Conservation (phyloP, 2,113 vertebrate species). For the Trachemys scripta region DNA sequence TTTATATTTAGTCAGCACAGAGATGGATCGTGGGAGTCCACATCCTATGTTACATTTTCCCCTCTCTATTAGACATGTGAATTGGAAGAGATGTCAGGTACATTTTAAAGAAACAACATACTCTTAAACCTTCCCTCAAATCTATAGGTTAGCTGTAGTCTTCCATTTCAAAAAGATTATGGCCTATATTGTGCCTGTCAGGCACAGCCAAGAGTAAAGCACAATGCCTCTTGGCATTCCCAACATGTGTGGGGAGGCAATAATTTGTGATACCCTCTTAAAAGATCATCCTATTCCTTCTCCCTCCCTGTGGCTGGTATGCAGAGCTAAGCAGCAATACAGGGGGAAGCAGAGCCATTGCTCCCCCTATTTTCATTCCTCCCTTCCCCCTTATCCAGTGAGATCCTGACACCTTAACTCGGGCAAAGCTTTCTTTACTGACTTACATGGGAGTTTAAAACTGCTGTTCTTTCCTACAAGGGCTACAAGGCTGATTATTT, state of each 20-base stretch:
- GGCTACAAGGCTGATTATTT: neutral
- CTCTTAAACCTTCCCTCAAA: neutral
- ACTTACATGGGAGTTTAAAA: neutral
- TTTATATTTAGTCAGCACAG: conserved; percentile 62
- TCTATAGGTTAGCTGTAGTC: neutral
- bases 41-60: neutral
- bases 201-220: neutral
- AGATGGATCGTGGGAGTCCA: conserved; percentile 30
- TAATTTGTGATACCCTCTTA: rapidly evolving
- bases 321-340: rapidly evolving
- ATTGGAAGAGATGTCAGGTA: neutral
- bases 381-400: neutral
- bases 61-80: neutral
- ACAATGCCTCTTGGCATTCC: neutral
- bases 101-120: neutral
- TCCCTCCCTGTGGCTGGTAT: rapidly evolving
- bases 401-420: neutral
- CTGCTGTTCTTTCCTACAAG: neutral
- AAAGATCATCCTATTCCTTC: neutral
- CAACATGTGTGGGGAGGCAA: neutral
- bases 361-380: neutral
- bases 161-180: neutral
- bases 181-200: neutral
- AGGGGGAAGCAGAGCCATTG: rapidly evolving
- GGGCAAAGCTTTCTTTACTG: neutral